phyloP scores from a whole-genome alignment of 2,113 vertebrate genomes.

The Cariama cristata region DNA sequence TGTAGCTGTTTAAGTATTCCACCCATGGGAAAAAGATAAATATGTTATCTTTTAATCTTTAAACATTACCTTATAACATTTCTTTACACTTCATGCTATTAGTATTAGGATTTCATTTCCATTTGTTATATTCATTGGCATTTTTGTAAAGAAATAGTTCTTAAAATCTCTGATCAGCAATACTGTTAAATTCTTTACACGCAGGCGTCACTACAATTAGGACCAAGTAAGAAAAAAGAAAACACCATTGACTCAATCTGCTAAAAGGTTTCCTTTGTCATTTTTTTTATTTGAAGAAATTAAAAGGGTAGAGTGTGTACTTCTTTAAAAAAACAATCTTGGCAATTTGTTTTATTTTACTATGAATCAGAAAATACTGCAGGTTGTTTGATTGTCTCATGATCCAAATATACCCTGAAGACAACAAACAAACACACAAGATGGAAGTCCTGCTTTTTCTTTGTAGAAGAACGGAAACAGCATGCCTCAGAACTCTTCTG shows the following conservation, averaged over 20 bases:
- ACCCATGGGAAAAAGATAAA: constrained; percentile 46
- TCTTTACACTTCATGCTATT: constrained; percentile 46
- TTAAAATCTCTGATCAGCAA: constrained; percentile 36
- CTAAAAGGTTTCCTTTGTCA: neutral
- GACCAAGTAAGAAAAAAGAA: constrained; percentile 19
- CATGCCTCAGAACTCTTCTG: neutral
- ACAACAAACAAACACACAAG: neutral
- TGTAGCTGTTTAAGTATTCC: constrained; percentile 58
- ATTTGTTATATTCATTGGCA: constrained; percentile 29
- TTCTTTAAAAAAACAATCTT: neutral
- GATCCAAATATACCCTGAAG: neutral
- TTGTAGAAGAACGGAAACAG: neutral
- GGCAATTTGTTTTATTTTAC: neutral
- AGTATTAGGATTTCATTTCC: constrained; percentile 48
- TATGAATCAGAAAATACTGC: neutral
- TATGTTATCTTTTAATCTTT: constrained; percentile 59
- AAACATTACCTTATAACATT: constrained; percentile 50
- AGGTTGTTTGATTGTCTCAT: neutral
- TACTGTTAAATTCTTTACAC: constrained; percentile 38
- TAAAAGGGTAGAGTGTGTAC: neutral
- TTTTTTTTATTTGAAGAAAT: neutral
- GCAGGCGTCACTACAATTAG: constrained; percentile 9
- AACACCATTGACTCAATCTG: neutral
- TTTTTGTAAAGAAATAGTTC: neutral
- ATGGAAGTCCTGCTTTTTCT: neutral